Evolutionary conservation across 23 tunicate genomes (phyloP).

Genomic region (Ascidia mentula): DNA sequence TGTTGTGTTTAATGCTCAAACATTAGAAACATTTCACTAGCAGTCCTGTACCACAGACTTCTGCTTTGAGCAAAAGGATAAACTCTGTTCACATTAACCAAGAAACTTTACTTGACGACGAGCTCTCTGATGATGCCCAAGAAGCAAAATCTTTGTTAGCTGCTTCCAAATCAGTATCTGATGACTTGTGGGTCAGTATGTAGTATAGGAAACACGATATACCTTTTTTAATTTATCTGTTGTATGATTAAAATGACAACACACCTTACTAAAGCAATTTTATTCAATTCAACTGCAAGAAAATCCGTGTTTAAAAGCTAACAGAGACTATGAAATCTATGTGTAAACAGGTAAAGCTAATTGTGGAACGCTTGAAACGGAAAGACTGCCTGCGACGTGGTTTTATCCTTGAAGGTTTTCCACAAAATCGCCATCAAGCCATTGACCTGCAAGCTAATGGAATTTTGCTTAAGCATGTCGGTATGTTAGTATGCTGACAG

Average conservation of each 20-base stretch:
- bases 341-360: conserved; percentile 72
- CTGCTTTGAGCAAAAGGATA: conserved; percentile 47
- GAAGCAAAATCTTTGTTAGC: conserved; percentile 43
- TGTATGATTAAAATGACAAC: no score
- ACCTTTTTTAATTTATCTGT: no score
- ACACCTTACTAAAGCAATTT: no score
- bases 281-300: no score
- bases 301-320: no score
- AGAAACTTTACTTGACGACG: conserved; percentile 58
- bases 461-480: conserved; percentile 55
- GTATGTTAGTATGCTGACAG: no score
- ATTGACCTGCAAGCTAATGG: conserved; percentile 63
- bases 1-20: no score
- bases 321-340: no score
- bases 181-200: conserved; percentile 71
- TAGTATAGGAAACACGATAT: no score
- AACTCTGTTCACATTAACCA: conserved; percentile 60
- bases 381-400: conserved; percentile 85
- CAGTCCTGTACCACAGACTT: conserved; percentile 26
- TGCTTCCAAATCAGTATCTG: conserved; percentile 49
- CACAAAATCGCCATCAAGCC: conserved; percentile 74
- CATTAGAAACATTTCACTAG: no score
- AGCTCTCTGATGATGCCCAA: conserved; percentile 63
- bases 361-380: conserved; percentile 43
- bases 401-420: conserved; percentile 84